Percentiles rank a stretch among this genome's conserved stretches.
Conservation (phyloP, 2,113 vertebrate genomes). For the Oncorhynchus clarkii region DNA sequence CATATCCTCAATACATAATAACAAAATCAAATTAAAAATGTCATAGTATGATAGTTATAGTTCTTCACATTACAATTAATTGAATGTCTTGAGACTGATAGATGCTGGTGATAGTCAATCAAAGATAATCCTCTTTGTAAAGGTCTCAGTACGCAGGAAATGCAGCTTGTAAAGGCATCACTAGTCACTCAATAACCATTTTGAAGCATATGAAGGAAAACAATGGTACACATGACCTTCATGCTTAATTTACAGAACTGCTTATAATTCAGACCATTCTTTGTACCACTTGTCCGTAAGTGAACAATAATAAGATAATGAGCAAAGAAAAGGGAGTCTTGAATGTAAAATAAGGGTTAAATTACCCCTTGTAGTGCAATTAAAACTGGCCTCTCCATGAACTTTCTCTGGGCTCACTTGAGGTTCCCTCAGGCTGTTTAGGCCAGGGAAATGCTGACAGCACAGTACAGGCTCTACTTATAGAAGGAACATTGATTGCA, state of each 20-base stretch:
- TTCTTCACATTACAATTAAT: too few relatives aligned
- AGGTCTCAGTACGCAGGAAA: too few relatives aligned
- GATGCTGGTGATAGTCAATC: too few relatives aligned
- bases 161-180: too few relatives aligned
- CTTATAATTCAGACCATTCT: conserved; percentile 44
- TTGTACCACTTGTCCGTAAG: neutral
- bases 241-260: conserved; percentile 35
- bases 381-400: conserved; percentile 40
- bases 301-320: conserved; percentile 29
- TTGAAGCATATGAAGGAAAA: conserved; percentile 7
- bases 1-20: neutral
- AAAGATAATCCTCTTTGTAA: too few relatives aligned
- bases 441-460: conserved; percentile 24
- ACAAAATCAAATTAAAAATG: neutral
- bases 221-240: neutral
- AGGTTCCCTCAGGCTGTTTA: conserved; percentile 31
- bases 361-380: conserved; percentile 32
- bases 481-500: neutral
- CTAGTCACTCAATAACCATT: too few relatives aligned
- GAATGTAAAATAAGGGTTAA: conserved; percentile 32
- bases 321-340: conserved; percentile 12
- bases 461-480: neutral
- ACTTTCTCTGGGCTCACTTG: conserved; percentile 25
- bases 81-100: too few relatives aligned
- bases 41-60: too few relatives aligned